phyloP scores from a whole-genome alignment of 2,113 vertebrate species.

The Sinocyclocheilus rhinocerous region DNA sequence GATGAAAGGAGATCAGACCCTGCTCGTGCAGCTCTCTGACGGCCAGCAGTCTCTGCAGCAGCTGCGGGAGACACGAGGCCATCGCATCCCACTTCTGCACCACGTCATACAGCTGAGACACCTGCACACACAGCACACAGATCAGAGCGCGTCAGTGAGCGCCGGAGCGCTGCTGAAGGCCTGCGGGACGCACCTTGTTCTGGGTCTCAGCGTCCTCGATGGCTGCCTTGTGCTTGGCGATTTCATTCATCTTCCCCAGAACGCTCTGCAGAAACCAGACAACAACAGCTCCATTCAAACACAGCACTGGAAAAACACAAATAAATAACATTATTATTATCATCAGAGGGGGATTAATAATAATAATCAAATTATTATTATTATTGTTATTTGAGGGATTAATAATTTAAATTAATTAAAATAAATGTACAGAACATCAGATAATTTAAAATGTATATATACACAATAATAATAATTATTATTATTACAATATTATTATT shows the following conservation, averaged over 20 bases:
- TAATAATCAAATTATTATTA: no score
- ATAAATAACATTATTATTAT: no score
- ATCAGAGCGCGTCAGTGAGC: no score
- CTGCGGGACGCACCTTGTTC: constrained; percentile 80
- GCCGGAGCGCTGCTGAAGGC: no score
- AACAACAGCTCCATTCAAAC: background rate
- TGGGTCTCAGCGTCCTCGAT: constrained; percentile 93
- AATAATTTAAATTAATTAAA: no score
- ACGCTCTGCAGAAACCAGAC: constrained; percentile 79
- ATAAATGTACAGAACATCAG: no score
- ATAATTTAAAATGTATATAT: no score
- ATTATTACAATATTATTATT: no score
- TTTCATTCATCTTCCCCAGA: constrained; percentile 94
- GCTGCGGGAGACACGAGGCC: constrained; percentile 84
- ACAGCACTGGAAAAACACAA: no score
- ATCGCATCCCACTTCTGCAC: constrained; percentile 89
- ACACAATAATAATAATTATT: no score
- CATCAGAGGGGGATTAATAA: no score
- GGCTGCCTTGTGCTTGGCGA: constrained; percentile 90
- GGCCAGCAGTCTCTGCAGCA: constrained; percentile 86
- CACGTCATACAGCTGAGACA: constrained; percentile 86
- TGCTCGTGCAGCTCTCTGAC: constrained; percentile 91
- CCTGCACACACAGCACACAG: constrained; percentile 64
- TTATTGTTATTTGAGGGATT: no score
- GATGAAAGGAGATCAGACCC: constrained; percentile 69